Percentiles rank a stretch among this genome's conserved stretches.
Conservation (phyloP, 2,888 invertebrate genomes). For the Gryllus longicercus region DNA sequence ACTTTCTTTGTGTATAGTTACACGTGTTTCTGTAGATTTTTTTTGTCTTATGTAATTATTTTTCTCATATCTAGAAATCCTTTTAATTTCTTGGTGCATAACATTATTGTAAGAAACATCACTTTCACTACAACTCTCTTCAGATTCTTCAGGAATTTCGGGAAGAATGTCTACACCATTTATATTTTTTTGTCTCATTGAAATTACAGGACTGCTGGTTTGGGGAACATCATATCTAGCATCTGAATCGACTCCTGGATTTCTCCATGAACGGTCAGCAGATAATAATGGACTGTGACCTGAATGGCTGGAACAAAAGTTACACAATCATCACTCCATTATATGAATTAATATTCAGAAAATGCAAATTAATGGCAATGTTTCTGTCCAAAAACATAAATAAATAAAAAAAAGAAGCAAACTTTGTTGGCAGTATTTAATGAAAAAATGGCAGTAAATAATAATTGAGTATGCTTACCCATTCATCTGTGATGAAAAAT, state of each 20-base stretch:
- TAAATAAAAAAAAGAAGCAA: no score
- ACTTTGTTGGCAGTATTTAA: neutral
- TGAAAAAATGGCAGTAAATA: neutral
- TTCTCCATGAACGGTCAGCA: neutral
- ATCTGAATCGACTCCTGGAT: neutral
- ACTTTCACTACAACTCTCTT: neutral
- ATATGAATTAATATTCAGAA: no score
- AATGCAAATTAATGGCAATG: no score
- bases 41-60: no score
- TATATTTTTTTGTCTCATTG: neutral
- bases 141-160: neutral
- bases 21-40: no score
- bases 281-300: conserved; percentile 1
- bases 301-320: neutral
- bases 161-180: neutral
- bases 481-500: neutral
- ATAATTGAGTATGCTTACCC: neutral
- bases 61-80: no score
- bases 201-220: neutral
- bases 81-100: no score
- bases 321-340: no score
- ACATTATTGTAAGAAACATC: no score
- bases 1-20: no score
- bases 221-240: neutral
- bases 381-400: no score